Conservation (phyloP, 2,113 vertebrate genomes). For the Thalassoma bifasciatum region DNA sequence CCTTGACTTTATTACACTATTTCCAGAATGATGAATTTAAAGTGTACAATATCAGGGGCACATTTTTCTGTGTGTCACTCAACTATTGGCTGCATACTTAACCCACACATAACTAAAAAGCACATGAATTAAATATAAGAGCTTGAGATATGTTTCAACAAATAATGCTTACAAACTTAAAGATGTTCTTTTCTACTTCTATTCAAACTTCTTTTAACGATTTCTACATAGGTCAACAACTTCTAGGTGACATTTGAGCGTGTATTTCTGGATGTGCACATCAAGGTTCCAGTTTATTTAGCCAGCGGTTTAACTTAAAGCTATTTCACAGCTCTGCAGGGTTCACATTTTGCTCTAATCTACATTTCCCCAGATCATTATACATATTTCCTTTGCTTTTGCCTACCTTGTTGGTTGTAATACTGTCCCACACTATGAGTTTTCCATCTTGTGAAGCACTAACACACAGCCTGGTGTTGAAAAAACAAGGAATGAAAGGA, state of each 20-base stretch:
- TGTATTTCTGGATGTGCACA: too few species aligned
- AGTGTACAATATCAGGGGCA: background rate
- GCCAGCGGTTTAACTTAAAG: background rate
- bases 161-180: background rate
- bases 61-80: background rate
- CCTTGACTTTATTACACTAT: background rate
- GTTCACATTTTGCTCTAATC: background rate
- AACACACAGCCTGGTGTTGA: constrained; percentile 88
- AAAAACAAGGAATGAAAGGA: background rate
- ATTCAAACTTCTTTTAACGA: too few species aligned
- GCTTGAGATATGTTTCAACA: background rate
- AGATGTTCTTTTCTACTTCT: background rate
- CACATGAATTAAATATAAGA: background rate
- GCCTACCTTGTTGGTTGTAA: constrained; percentile 95
- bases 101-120: background rate
- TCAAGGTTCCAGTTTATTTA: too few species aligned
- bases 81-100: too few species aligned
- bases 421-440: constrained; percentile 97
- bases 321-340: background rate
- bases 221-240: too few species aligned
- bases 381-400: background rate
- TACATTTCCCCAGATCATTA: background rate
- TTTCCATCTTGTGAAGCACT: constrained; percentile 99
- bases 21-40: background rate
- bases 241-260: too few species aligned